Conservation (phyloP, 1,140 invertebrate genomes). For the Globodera ellingtonae region DNA sequence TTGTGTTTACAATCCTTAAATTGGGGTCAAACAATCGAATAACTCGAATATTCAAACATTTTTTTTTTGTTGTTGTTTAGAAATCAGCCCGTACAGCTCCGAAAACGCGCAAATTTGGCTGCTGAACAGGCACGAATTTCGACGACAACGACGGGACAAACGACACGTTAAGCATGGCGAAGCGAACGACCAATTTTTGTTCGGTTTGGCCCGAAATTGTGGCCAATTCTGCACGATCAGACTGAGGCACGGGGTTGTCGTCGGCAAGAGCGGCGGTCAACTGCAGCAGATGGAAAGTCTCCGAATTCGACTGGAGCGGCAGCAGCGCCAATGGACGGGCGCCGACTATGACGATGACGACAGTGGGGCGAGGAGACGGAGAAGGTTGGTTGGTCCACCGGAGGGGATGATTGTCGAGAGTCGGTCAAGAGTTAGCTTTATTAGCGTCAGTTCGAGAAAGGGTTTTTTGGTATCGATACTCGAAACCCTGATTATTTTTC, state of each 20-base stretch:
- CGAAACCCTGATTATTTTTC: too few relatives aligned
- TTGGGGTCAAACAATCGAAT: too few relatives aligned
- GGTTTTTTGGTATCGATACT: too few relatives aligned
- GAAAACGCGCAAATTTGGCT: slow-evolving; percentile 42
- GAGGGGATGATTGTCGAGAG: neutral
- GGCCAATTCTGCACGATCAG: slow-evolving; percentile 47
- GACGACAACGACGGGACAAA: slow-evolving; percentile 20
- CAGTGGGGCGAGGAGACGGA: slow-evolving; percentile 34
- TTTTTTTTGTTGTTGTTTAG: neutral
- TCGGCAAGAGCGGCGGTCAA: slow-evolving; percentile 24
- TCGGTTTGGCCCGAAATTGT: slow-evolving; percentile 48
- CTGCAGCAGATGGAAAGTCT: slow-evolving; percentile 13
- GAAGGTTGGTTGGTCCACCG: slow-evolving; percentile 35
- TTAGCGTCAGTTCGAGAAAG: too few relatives aligned
- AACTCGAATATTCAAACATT: neutral
- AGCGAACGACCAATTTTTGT: slow-evolving; percentile 16
- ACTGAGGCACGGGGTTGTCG: slow-evolving; percentile 36
- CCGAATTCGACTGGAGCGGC: slow-evolving; percentile 24
- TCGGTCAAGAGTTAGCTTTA: too few relatives aligned
- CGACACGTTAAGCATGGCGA: neutral
- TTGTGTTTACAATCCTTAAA: too few relatives aligned
- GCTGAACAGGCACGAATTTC: slow-evolving; percentile 39
- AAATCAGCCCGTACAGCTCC: neutral
- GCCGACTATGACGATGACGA: slow-evolving; percentile 11
- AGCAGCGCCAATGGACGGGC: too few relatives aligned